Percentiles rank a stretch among this genome's conserved stretches.
Evolutionary conservation across 2,888 invertebrate genomes (phyloP).

Genomic region (Drosophila mettleri): DNA sequence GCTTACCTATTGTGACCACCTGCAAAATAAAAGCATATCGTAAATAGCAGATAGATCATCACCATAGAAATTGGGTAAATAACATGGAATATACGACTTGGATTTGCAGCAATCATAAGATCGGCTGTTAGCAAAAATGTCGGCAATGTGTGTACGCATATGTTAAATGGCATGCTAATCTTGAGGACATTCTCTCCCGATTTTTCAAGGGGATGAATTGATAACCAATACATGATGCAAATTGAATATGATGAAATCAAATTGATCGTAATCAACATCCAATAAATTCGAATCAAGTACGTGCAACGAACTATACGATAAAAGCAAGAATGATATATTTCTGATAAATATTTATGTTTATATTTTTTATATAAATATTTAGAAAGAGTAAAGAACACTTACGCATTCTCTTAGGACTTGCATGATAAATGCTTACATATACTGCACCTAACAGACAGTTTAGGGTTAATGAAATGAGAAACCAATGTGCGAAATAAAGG

Average conservation of each 20-base stretch:
- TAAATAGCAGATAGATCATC: constrained; percentile 30
- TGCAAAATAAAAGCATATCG: background rate
- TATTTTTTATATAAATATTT: too few relatives aligned
- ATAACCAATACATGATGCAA: constrained; percentile 36
- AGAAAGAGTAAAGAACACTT: constrained; percentile 12
- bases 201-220: constrained; percentile 20
- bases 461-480: constrained; percentile 30
- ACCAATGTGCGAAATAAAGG: constrained; percentile 56
- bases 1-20: constrained; percentile 48
- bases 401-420: constrained; percentile 23
- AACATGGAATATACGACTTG: constrained; percentile 50
- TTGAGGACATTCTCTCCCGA: background rate
- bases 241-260: constrained; percentile 10
- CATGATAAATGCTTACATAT: constrained; percentile 30
- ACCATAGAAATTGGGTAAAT: constrained; percentile 45
- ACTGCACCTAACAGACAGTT: constrained; percentile 41
- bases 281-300: constrained; percentile 30
- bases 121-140: constrained; percentile 33
- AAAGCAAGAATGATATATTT: background rate
- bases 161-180: constrained; percentile 10
- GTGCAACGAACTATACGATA: background rate
- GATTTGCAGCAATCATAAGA: constrained; percentile 57
- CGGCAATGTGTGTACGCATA: constrained; percentile 46
- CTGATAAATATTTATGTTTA: too few relatives aligned
- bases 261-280: constrained; percentile 53